Evolutionary conservation across 2,797 vertebrate genomes (phyloP).

Genomic region (Lepilemur septentrionalis): DNA sequence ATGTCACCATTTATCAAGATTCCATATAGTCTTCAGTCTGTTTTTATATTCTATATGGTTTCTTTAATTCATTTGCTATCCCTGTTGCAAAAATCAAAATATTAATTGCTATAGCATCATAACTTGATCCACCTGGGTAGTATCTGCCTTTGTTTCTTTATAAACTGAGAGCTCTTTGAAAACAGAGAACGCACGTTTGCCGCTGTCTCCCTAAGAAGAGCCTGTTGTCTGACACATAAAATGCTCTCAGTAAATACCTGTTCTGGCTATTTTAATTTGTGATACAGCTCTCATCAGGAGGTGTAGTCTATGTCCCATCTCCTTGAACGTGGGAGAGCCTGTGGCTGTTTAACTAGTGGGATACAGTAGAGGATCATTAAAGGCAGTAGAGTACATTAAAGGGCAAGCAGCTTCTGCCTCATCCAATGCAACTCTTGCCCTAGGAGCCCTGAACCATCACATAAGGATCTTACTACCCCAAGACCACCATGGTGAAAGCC

Average conservation of each 20-base stretch:
- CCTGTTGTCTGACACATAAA: neutral
- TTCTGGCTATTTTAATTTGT: neutral
- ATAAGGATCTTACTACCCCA: neutral
- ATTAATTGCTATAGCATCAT: neutral
- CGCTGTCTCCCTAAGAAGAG: neutral
- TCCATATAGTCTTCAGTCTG: neutral
- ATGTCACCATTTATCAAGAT: neutral
- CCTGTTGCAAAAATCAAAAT: neutral
- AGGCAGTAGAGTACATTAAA: neutral
- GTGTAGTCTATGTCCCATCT: neutral
- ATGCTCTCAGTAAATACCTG: neutral
- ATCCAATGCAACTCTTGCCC: neutral
- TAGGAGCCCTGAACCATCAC: neutral
- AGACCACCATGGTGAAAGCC: neutral
- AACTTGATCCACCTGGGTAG: neutral
- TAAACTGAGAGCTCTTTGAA: neutral
- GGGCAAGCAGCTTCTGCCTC: neutral
- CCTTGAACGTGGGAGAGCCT: neutral
- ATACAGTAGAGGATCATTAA: neutral
- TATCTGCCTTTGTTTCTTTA: neutral
- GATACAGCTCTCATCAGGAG: neutral
- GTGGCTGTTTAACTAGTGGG: neutral
- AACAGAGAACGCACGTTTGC: neutral
- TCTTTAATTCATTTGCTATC: neutral
- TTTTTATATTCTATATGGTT: neutral